Evolutionary conservation across 2,113 vertebrate genomes (phyloP), one percentile per base, ranked within the genome.

Genomic region (Lichenostomus cassidix): DNA sequence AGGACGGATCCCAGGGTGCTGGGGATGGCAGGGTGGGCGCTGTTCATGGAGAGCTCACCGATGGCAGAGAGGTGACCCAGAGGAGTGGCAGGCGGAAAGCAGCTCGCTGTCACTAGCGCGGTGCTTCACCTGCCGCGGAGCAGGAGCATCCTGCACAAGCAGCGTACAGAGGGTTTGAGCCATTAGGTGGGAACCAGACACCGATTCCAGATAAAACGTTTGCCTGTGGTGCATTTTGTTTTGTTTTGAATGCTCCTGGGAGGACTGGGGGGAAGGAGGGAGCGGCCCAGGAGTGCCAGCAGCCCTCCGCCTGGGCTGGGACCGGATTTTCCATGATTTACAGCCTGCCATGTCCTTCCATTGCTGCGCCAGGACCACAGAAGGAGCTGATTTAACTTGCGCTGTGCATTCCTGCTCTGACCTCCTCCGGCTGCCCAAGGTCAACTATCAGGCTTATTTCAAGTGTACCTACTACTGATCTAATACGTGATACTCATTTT

Each of bases 201-300:
- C 37, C 5, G 22, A 55, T 37, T 52, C 49, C 4, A 5, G 49
- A 23, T 39, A 50, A 52, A 65, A 41, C 1, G 0, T n/a, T 47
- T 69, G 37, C 11, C 68, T 5, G 1, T 1, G 4, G 3, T 56
- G 21, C 8, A 0, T 70, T 80, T 80, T 42, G 18, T 56, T 87
- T 16, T 11, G 37, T 39, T 41, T 60, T 73, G 50, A 39, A 19
- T n/a, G 15, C 41, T 62, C 59, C 55, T 56, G 31, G 35, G n/a
- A 74, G 24, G 24, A 69, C 15, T 11, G 28, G 29, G 63, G 67
- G 41, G 37, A 74, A 39, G 37, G 23, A 65, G 10, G 9, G 31
- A 33, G 53, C 0, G 0, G n/a, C 20, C 25, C 21, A 3, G 37
- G 20, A 17, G 1, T 1, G 3, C 13, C 2, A 22, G 56, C 39